Percentiles rank a stretch among this genome's conserved stretches.
These are phyloP conservation scores for Vesta saturnalis DNA, from an alignment of 2,888 invertebrate species.

Conservation along the genomic window DNA sequence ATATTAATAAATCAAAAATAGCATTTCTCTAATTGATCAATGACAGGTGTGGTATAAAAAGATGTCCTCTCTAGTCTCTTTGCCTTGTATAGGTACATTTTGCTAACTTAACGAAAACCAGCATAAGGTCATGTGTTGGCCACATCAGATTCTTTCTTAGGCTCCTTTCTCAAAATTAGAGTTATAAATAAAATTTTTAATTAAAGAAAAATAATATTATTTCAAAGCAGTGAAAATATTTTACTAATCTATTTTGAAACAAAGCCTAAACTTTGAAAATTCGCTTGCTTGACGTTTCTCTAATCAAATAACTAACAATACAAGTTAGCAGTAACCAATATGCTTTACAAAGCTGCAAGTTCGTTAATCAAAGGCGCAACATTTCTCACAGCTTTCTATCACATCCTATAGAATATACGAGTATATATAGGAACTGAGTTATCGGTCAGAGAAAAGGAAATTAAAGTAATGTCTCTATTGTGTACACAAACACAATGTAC, in stretches of 20 bases:
- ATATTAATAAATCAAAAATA: no score
- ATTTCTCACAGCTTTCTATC: neutral
- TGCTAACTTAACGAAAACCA: no score
- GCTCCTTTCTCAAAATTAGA: no score
- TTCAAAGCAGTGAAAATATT: neutral
- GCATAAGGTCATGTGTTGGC: no score
- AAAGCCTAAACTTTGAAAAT: neutral
- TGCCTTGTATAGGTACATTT: no score
- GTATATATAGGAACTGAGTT: neutral
- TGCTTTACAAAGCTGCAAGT: neutral
- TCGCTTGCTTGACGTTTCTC: neutral
- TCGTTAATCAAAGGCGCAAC: conserved; percentile 10
- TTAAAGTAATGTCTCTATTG: neutral
- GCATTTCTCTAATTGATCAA: no score
- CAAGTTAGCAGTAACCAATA: conserved; percentile 8
- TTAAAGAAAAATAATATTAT: no score
- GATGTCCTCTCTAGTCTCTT: no score
- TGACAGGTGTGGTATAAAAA: no score
- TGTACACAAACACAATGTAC: neutral
- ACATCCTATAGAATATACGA: neutral
- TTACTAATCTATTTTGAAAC: neutral
- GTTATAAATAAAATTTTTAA: no score
- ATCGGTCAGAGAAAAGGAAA: conserved; percentile 13
- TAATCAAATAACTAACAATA: conserved; percentile 15
- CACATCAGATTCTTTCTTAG: no score